Percentiles rank a stretch among this genome's conserved stretches.
Evolutionary conservation across 2,888 invertebrate genomes (phyloP).

Genomic region (Acanthosepion lycidas): DNA sequence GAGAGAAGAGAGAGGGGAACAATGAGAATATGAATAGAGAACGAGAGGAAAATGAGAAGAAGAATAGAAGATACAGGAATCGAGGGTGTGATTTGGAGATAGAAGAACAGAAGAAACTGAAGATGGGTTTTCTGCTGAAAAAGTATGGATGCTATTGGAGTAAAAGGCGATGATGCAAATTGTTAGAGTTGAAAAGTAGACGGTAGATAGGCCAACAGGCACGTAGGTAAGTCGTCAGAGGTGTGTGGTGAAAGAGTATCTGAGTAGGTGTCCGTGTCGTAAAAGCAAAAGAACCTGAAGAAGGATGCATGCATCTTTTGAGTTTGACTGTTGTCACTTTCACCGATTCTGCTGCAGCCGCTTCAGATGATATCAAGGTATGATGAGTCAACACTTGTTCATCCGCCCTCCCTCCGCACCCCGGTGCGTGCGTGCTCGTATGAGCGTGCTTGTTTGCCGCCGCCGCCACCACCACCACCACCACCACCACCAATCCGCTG

Average conservation of each 20-base stretch:
- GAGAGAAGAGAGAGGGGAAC: no score
- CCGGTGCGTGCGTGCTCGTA: neutral
- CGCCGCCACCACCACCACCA: neutral
- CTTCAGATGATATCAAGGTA: constrained; percentile 22
- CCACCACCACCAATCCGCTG: neutral
- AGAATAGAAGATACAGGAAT: no score
- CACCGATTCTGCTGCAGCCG: neutral
- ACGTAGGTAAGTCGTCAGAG: neutral
- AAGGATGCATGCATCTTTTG: neutral
- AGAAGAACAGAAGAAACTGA: neutral
- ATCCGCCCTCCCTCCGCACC: neutral
- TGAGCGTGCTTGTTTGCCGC: neutral
- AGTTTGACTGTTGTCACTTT: neutral
- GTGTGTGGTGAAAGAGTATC: neutral
- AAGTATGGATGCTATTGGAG: neutral
- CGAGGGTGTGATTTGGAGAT: no score
- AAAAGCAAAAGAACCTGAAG: neutral
- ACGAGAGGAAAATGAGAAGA: no score
- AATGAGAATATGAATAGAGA: no score
- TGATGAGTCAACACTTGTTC: constrained; percentile 21
- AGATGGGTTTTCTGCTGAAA: neutral
- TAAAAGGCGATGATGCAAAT: no score
- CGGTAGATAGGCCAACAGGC: neutral
- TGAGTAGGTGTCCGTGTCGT: neutral
- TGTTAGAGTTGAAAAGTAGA: neutral